Evolutionary conservation across 2,113 vertebrate genomes (phyloP), one percentile per base, ranked within the genome.

Genomic region (Forbesichthys agassizii): DNA sequence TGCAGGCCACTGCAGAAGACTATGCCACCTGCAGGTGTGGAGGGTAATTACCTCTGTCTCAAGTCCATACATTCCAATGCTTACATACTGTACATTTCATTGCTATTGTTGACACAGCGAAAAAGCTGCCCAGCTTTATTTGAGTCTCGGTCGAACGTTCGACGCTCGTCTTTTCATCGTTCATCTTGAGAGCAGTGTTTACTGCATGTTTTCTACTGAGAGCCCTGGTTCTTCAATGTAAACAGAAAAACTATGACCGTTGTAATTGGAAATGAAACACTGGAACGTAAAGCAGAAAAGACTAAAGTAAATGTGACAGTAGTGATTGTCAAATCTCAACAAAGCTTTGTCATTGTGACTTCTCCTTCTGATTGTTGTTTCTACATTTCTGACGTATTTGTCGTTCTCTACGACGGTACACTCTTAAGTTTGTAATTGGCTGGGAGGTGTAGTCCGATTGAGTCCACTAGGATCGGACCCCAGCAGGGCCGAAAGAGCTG

Each of bases 301-400:
- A 92, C 60, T 20, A 84, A 88, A 74, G 71, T 13, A 89, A 85
- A 94, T 69, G 51, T 75, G 72, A 91, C 91, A 90, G 93, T 93
- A 94, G 93, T 96, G 97, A 97, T 98, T 98, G 96, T 98, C 96
- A 97, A 93, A 95, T 94, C 94, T 95, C 93, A 94, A 93, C 94
- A 96, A 94, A 92, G 91, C 92, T 96, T 94, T 95, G 87, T 86
- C 36, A 10, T 80, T 77, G 69, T 64, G 78, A 79, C 89, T 92
- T 27, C 90, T 92, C 83, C 82, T 92, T 96, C 89, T 92, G 91
- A 94, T 92, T 91, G 88, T 90, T 91, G 92, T 92, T 91, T 90
- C 90, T 89, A 91, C 88, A 62, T 74, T 90, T 77, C 58, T 82
- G 73, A 57, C 72, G 61, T 14, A 72, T 87, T 87, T 86, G 86